Base-by-base conservation (phyloP, 2,888 invertebrate genomes). In the Dolichomitus sp. region DNA sequence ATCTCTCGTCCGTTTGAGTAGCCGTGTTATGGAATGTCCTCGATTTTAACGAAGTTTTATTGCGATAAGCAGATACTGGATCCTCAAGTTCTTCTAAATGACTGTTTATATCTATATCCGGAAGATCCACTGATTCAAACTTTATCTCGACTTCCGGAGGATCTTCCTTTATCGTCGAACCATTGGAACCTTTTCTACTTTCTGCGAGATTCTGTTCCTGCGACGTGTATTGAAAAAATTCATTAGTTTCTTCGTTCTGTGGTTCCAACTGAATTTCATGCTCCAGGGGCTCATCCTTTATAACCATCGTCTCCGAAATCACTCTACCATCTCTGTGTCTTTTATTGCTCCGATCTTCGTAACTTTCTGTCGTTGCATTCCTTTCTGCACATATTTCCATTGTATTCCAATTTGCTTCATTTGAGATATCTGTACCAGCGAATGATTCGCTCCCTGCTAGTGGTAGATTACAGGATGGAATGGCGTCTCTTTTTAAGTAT, bases 391-490 rank as follows among this genome's bases (percentile, higher is more conserved):
- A 17, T 19, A 1, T 54, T 19, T 52, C 33, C 12, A 19, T 50
- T 3, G 23, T 9, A 9, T 65, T n/a, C n/a, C 33, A 50, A 12
- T 6, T 48, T n/a, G n/a, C 0, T n/a, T 17, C 48, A 17, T 48
- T 48, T 17, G 48, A 48, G 4, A 17, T 48, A n/a, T 14, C 48
- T 4, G 1, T 7, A n/a, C 17, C 17, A 1, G 48, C 0, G 17
- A 11, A 4, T 23, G 19, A 37, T 37, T 37, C 19, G 17, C 2
- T 19, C 7, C 7, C 33, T 5, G 33, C 23, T 23, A 14, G 12
- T 9, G 57, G 48, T 57, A 78, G 54, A 54, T 65, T 65, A 14
- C 72, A 57, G 4, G 78, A 65, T 5, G 78, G 78, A 14, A 65
- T 33, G 0, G 72, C 65, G 27, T 72, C 65, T 37, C 57, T 57